phyloP scores from a whole-genome alignment of 2,113 vertebrate species.

The Nycticebus coucang region DNA sequence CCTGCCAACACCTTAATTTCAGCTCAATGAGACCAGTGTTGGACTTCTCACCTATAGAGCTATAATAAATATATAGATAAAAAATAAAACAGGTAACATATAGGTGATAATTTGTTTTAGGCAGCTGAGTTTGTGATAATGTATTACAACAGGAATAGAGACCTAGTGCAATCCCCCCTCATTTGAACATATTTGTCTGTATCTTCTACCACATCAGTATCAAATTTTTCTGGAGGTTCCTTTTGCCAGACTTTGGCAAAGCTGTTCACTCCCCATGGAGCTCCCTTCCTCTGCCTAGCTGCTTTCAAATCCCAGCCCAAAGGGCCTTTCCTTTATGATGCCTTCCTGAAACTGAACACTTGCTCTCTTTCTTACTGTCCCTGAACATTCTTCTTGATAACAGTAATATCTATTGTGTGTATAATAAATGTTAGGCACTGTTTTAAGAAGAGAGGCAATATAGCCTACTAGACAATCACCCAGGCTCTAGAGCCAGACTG shows the following conservation, averaged over 20 bases:
- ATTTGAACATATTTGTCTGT: background rate
- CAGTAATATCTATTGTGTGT: background rate
- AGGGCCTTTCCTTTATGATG: conserved; percentile 19
- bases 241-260: background rate
- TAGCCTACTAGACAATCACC: background rate
- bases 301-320: background rate
- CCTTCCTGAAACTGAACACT: background rate
- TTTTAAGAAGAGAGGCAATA: conserved; percentile 13
- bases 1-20: background rate
- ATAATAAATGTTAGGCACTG: background rate
- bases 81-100: no score
- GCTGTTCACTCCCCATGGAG: background rate
- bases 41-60: background rate
- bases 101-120: conserved; percentile 14
- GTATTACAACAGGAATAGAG: background rate
- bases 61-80: background rate
- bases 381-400: background rate
- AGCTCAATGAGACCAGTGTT: background rate
- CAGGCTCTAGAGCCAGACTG: background rate
- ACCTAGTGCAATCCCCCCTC: background rate
- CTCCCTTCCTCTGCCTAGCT: background rate
- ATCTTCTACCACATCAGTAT: conserved; percentile 13
- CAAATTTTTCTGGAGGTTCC: conserved; percentile 8
- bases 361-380: background rate
- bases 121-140: background rate